Percentiles rank a stretch among this genome's conserved stretches.
These are phyloP conservation scores for Elymnias hypermnestra DNA, from an alignment of 1,140 invertebrate genomes.

Conservation along the genomic window DNA sequence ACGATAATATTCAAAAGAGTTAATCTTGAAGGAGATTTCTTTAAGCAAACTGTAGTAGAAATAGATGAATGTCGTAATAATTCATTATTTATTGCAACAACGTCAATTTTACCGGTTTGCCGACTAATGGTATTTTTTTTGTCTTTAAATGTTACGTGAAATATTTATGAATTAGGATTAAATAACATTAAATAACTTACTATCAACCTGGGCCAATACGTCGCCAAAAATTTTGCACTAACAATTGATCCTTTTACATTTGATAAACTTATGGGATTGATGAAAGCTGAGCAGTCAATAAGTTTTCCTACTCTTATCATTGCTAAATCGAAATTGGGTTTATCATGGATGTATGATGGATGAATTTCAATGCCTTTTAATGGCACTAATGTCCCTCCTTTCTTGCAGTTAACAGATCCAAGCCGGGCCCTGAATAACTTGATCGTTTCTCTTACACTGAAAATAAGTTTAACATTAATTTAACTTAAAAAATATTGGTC, in stretches of 20 bases:
- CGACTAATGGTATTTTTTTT: neutral
- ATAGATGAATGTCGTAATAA: too few relatives aligned
- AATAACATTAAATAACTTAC: conserved; percentile 34
- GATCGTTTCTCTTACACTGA: conserved; percentile 48
- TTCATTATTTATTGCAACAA: too few relatives aligned
- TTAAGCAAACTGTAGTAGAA: too few relatives aligned
- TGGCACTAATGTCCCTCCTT: conserved; percentile 42
- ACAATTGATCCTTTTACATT: conserved; percentile 28
- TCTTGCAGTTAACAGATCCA: conserved; percentile 55
- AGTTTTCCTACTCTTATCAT: conserved; percentile 33
- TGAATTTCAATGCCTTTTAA: conserved; percentile 47
- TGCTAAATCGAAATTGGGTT: conserved; percentile 42
- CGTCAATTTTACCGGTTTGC: too few relatives aligned
- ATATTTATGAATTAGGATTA: neutral
- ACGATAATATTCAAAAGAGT: too few relatives aligned
- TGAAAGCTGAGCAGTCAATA: conserved; percentile 19
- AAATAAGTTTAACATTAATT: too few relatives aligned
- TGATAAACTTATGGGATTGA: conserved; percentile 41
- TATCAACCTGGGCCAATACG: conserved; percentile 57
- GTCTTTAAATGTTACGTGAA: neutral
- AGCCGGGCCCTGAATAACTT: conserved; percentile 46
- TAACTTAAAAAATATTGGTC: too few relatives aligned
- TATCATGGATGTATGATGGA: conserved; percentile 34
- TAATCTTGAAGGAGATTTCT: too few relatives aligned
- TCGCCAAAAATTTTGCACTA: conserved; percentile 42